Percentiles rank a stretch among this genome's conserved stretches.
phyloP scores from a whole-genome alignment of 2,888 invertebrate genomes.

The Epinotia demarniana region DNA sequence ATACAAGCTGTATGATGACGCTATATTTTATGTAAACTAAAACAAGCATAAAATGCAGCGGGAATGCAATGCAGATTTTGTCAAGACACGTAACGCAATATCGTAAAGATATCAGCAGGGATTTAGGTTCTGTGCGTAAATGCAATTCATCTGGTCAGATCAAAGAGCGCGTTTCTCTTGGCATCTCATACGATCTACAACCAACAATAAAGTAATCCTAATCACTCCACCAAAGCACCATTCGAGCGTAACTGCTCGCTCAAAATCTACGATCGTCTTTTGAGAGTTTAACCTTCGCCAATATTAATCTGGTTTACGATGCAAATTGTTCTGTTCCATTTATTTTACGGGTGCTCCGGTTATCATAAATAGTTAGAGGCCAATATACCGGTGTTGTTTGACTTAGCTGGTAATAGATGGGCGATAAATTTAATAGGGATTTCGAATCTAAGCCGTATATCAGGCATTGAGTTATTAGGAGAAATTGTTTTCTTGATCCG shows the following conservation, averaged over 20 bases:
- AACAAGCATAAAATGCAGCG: slow-evolving; percentile 24
- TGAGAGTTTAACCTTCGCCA: slow-evolving; percentile 59
- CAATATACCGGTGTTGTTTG: slow-evolving; percentile 38
- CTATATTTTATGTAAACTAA: slow-evolving; percentile 38
- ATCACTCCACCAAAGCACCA: slow-evolving; percentile 34
- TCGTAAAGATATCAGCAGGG: slow-evolving; percentile 71
- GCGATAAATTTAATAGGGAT: slow-evolving; percentile 39
- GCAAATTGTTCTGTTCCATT: slow-evolving; percentile 59
- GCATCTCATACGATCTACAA: slow-evolving; percentile 58
- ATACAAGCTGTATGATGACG: slow-evolving; percentile 15
- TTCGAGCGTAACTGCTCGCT: slow-evolving; percentile 20
- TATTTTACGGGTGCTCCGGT: slow-evolving; percentile 51
- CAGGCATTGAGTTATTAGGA: slow-evolving; percentile 30
- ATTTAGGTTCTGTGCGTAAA: slow-evolving; percentile 64
- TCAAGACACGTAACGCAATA: slow-evolving; percentile 53
- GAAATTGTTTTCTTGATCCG: slow-evolving; percentile 22
- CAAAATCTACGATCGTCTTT: slow-evolving; percentile 33
- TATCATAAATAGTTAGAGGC: slow-evolving; percentile 44
- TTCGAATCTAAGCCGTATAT: slow-evolving; percentile 36
- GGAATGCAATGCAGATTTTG: slow-evolving; percentile 52
- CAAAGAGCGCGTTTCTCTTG: slow-evolving; percentile 68
- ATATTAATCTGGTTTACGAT: slow-evolving; percentile 62
- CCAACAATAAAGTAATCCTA: slow-evolving; percentile 62
- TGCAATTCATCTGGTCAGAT: slow-evolving; percentile 67
- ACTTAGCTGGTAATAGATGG: slow-evolving; percentile 36